Conservation (phyloP, 2,888 invertebrate genomes). For the Muschampia plurimacula region DNA sequence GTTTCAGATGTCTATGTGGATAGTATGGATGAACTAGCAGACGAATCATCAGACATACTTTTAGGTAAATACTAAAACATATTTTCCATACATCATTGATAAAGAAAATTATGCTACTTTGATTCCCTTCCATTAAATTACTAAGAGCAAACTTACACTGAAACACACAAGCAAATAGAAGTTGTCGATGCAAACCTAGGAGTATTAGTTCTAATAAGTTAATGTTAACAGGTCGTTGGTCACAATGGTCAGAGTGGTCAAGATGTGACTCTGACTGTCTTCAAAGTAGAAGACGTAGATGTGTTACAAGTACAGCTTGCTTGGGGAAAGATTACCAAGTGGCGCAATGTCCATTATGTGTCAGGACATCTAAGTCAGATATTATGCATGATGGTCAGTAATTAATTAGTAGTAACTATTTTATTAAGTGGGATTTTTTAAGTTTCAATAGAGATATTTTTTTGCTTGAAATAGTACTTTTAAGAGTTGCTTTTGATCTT, state of each 20-base stretch:
- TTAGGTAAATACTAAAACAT: slow-evolving; percentile 56
- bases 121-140: background rate
- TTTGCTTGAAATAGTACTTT: too few relatives aligned
- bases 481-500: too few relatives aligned
- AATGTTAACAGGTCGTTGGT: slow-evolving; percentile 88
- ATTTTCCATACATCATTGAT: background rate
- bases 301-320: slow-evolving; percentile 79
- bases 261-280: slow-evolving; percentile 95
- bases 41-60: slow-evolving; percentile 74
- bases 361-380: slow-evolving; percentile 75
- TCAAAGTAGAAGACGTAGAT: slow-evolving; percentile 92
- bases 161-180: too few relatives aligned
- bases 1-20: slow-evolving; percentile 72
- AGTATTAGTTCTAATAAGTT: background rate
- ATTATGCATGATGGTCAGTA: slow-evolving; percentile 67
- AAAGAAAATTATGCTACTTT: background rate
- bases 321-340: slow-evolving; percentile 76
- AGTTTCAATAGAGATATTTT: too few relatives aligned
- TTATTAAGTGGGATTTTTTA: too few relatives aligned
- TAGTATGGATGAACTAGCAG: slow-evolving; percentile 73
- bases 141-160: background rate
- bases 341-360: slow-evolving; percentile 74
- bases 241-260: slow-evolving; percentile 96
- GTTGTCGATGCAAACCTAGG: too few relatives aligned
- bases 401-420: background rate